Conservation (phyloP, 2,113 vertebrate species). For the Orthonyx spaldingii region DNA sequence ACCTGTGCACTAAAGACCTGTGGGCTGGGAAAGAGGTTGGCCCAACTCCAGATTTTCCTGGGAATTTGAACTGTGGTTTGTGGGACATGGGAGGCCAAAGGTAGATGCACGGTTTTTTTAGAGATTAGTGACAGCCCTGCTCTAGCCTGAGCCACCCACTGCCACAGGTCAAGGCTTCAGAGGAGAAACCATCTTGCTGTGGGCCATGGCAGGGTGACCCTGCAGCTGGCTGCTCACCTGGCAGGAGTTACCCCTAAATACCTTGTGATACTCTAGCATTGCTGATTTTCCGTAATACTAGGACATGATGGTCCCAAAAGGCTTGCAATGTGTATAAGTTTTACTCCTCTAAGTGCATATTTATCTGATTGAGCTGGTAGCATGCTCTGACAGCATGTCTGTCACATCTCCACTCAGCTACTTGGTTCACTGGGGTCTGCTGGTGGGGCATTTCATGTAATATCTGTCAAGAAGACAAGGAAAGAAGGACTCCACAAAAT, state of each 20-base stretch:
- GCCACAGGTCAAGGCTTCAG: neutral
- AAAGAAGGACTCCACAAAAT: neutral
- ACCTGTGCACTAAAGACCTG: neutral
- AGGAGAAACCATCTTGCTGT: neutral
- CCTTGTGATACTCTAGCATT: neutral
- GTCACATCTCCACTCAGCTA: neutral
- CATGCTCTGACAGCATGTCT: neutral
- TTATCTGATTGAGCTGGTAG: neutral
- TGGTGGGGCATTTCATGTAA: neutral
- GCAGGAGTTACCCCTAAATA: neutral
- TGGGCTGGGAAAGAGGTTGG: neutral
- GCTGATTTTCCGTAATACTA: neutral
- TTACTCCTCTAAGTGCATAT: neutral
- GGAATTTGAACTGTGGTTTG: neutral
- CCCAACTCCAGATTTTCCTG: neutral
- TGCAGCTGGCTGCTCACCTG: neutral
- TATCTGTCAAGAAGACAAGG: neutral
- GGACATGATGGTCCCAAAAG: neutral
- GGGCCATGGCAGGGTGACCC: neutral
- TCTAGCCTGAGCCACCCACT: neutral
- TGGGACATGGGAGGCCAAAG: rapidly evolving
- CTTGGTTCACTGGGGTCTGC: neutral
- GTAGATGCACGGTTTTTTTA: rapidly evolving
- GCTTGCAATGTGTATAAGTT: neutral
- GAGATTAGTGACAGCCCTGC: neutral